A percentile compares a stretch with the other conserved stretches of the same genome.
Conservation (phyloP, 2,888 invertebrate species). For the Dryadula phaetusa region DNA sequence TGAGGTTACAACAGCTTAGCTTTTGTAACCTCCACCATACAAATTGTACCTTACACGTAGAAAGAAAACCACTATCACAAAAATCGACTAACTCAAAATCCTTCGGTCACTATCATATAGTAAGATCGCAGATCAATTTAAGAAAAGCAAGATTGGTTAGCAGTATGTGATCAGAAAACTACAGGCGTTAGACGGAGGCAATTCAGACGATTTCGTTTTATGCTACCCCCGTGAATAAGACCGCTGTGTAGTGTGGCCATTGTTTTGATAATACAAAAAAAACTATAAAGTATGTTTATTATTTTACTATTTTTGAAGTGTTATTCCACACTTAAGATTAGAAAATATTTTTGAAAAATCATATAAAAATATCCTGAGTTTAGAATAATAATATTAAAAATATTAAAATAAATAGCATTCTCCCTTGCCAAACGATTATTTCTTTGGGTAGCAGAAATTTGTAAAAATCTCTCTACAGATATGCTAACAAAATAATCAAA, state of each 20-base stretch:
- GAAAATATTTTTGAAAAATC: too few relatives aligned
- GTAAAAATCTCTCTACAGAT: too few relatives aligned
- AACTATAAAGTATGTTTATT: too few relatives aligned
- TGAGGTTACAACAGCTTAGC: too few relatives aligned
- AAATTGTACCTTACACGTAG: not conserved
- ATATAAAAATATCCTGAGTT: too few relatives aligned
- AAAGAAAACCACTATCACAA: not conserved
- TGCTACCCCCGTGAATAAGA: conserved; percentile 61
- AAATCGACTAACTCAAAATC: not conserved
- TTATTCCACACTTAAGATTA: too few relatives aligned
- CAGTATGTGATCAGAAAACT: conserved; percentile 65
- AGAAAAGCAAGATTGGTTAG: conserved; percentile 46
- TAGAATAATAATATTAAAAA: too few relatives aligned
- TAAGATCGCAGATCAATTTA: conserved; percentile 42
- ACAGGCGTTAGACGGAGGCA: conserved; percentile 59
- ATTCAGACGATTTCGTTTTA: conserved; percentile 69
- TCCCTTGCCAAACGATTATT: too few relatives aligned
- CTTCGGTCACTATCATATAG: not conserved
- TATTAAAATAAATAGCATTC: too few relatives aligned
- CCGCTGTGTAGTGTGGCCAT: conserved; percentile 42
- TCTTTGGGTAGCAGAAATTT: too few relatives aligned
- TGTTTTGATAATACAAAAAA: not conserved
- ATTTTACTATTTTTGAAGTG: too few relatives aligned
- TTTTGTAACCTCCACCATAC: not conserved
- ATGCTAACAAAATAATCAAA: too few relatives aligned